Percentiles rank a stretch among this genome's conserved stretches.
phyloP scores from a whole-genome alignment of 1,140 invertebrate genomes.

The Pachyrhynchus sulphureomaculatus region DNA sequence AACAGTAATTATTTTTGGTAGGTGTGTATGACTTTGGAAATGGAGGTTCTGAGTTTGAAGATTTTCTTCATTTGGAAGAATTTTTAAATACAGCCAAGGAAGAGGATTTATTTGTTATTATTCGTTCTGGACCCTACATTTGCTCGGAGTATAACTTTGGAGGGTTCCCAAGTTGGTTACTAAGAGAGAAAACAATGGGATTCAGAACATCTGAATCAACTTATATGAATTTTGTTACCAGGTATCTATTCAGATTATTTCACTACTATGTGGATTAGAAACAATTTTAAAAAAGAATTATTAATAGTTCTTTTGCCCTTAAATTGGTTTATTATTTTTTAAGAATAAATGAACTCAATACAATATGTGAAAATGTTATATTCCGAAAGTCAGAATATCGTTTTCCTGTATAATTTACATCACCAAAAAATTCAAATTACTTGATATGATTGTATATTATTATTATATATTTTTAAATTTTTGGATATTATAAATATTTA shows the following conservation, averaged over 20 bases:
- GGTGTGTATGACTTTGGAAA: constrained; percentile 68
- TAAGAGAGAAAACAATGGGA: constrained; percentile 42
- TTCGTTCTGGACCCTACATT: constrained; percentile 91
- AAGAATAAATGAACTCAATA: too few species aligned
- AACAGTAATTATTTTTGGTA: too few species aligned
- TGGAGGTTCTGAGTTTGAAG: constrained; percentile 73
- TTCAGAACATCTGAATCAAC: constrained; percentile 55
- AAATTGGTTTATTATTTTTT: too few species aligned
- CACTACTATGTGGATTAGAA: neutral
- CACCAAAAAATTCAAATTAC: too few species aligned
- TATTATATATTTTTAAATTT: too few species aligned
- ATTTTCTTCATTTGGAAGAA: constrained; percentile 55
- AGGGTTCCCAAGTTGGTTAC: constrained; percentile 43
- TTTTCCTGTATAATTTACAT: too few species aligned
- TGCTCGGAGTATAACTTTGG: constrained; percentile 78
- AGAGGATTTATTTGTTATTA: constrained; percentile 78
- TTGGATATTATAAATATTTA: too few species aligned
- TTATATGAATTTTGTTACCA: constrained; percentile 55
- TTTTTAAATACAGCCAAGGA: constrained; percentile 80
- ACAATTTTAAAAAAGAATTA: neutral
- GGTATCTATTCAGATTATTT: constrained; percentile 41
- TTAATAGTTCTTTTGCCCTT: too few species aligned
- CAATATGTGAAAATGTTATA: too few species aligned
- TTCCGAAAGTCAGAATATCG: too few species aligned
- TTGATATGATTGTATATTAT: too few species aligned